Percentiles rank a stretch among this genome's conserved stretches.
Conservation (phyloP, 2,888 invertebrate genomes). For the Parapristionchus giblindavisi region DNA sequence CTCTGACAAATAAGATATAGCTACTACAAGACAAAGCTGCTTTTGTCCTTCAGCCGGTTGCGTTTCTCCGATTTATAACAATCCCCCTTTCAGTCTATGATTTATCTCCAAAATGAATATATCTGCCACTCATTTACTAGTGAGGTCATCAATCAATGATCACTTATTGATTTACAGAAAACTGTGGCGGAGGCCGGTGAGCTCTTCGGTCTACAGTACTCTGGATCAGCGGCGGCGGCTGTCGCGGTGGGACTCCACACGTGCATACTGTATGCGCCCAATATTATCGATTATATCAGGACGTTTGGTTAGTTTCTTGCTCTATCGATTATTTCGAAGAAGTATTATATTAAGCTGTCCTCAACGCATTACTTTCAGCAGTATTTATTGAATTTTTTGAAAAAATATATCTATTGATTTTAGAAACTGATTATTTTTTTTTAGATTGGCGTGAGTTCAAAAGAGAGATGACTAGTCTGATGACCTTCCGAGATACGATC, state of each 20-base stretch:
- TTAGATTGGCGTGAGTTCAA: constrained; percentile 20
- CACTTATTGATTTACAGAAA: background rate
- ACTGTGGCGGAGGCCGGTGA: constrained; percentile 4
- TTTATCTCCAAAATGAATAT: no score
- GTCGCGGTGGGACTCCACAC: constrained; percentile 25
- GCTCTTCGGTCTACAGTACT: constrained; percentile 10
- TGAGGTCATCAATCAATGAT: no score
- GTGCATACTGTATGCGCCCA: constrained; percentile 20
- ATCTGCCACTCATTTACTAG: no score
- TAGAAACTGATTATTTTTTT: background rate
- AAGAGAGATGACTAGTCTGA: background rate
- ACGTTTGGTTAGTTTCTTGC: constrained; percentile 4
- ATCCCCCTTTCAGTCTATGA: no score
- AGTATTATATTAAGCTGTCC: no score
- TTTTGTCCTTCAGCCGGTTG: no score
- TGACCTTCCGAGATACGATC: constrained; percentile 1
- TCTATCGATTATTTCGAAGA: background rate
- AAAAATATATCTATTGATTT: background rate
- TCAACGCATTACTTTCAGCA: no score
- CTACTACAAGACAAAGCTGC: no score
- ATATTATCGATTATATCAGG: constrained; percentile 16
- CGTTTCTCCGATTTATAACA: no score
- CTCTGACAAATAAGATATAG: no score
- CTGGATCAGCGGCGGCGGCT: constrained; percentile 7
- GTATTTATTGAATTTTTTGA: background rate